phyloP scores from a whole-genome alignment of 2,888 invertebrate genomes.

The Balanococcus diminutus region DNA sequence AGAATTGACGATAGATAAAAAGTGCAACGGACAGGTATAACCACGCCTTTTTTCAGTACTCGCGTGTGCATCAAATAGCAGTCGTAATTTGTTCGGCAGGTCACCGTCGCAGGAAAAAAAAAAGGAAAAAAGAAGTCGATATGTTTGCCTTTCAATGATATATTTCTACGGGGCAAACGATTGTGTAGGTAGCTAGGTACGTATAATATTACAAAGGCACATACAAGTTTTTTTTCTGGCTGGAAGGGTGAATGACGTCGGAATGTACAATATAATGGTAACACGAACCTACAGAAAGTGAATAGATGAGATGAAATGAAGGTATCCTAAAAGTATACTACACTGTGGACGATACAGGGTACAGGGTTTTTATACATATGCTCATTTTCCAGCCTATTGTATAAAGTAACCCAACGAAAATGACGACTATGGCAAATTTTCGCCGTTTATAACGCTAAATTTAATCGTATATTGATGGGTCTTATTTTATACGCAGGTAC shows the following conservation, averaged over 20 bases:
- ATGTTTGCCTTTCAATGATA: background rate
- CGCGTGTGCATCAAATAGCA: background rate
- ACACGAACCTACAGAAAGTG: background rate
- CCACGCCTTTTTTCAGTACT: background rate
- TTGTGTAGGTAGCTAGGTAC: background rate
- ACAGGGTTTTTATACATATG: background rate
- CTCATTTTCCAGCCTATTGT: background rate
- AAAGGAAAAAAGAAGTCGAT: background rate
- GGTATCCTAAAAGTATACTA: background rate
- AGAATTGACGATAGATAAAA: background rate
- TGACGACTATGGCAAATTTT: background rate
- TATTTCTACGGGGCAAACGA: background rate
- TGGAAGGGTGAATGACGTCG: background rate
- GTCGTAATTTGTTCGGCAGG: background rate
- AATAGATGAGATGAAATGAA: background rate
- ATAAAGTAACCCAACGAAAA: background rate
- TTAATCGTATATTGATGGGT: background rate
- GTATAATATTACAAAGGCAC: background rate
- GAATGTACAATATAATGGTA: background rate
- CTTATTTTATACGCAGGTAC: background rate
- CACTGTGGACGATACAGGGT: background rate
- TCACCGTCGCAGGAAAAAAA: background rate
- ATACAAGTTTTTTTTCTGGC: background rate
- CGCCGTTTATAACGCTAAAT: background rate
- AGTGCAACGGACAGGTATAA: background rate